Conservation (phyloP, 35 echinoderm and acorn worm genomes). For the Apostichopus japonicus region DNA sequence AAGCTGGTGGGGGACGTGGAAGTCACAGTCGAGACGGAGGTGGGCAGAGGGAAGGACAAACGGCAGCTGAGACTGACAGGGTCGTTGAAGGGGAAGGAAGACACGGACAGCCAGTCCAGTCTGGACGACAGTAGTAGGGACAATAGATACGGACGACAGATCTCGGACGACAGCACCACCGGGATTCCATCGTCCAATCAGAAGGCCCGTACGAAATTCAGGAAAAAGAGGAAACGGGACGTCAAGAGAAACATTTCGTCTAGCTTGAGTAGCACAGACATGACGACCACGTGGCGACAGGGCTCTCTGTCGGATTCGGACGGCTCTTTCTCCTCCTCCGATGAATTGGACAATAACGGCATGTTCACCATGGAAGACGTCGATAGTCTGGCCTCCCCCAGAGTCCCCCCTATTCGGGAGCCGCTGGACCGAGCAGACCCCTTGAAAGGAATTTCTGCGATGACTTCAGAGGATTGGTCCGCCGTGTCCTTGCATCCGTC, state of each 20-base stretch:
- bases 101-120: slow-evolving; percentile 44
- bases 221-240: slow-evolving; percentile 62
- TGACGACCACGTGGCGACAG: slow-evolving; percentile 21
- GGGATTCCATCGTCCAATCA: background rate
- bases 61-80: slow-evolving; percentile 52
- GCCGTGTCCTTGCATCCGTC: slow-evolving; percentile 33
- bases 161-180: background rate
- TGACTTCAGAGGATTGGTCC: slow-evolving; percentile 64
- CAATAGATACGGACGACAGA: background rate
- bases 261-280: slow-evolving; percentile 8
- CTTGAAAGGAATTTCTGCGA: background rate
- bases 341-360: slow-evolving; percentile 68
- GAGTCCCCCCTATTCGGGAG: slow-evolving; percentile 2
- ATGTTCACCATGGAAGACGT: slow-evolving; percentile 94
- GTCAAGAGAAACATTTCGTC: slow-evolving; percentile 33
- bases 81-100: slow-evolving; percentile 28
- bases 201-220: slow-evolving; percentile 65
- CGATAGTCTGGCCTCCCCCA: background rate
- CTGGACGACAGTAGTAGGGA: slow-evolving; percentile 34
- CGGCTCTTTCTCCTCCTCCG: slow-evolving; percentile 71
- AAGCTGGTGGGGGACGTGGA: slow-evolving; percentile 26
- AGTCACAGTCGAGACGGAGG: slow-evolving; percentile 57
- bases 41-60: slow-evolving; percentile 34
- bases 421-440: background rate
- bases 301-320: slow-evolving; percentile 72